Conservation (phyloP, 2,113 vertebrate genomes). For the Pseudolaguvia tuberculata region DNA sequence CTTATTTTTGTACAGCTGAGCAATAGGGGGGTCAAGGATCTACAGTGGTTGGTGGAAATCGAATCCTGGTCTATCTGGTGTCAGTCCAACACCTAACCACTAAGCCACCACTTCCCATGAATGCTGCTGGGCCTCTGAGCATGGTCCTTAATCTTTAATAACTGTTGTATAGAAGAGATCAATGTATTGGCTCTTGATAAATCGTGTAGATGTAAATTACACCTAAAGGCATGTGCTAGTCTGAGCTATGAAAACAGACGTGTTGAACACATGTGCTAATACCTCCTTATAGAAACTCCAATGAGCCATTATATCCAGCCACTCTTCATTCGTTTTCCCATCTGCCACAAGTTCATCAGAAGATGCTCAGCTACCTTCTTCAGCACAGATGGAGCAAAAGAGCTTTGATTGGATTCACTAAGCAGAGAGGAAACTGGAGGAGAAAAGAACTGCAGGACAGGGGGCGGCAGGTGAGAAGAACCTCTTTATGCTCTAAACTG, state of each 20-base stretch:
- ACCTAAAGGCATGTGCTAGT: not conserved
- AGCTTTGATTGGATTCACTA: constrained; percentile 20
- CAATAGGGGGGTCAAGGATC: too few relatives aligned
- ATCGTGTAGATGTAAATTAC: not conserved
- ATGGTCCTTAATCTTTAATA: too few relatives aligned
- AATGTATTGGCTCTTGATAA: too few relatives aligned
- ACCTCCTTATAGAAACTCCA: constrained; percentile 72
- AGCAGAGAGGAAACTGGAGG: constrained; percentile 38
- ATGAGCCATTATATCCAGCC: constrained; percentile 69
- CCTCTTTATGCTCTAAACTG: constrained; percentile 10
- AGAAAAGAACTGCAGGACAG: constrained; percentile 23
- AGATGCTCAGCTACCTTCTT: constrained; percentile 59
- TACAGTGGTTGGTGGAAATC: too few relatives aligned
- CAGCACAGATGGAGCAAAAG: constrained; percentile 64
- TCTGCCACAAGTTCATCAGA: constrained; percentile 62
- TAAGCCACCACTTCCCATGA: too few relatives aligned
- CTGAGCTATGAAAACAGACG: constrained; percentile 62
- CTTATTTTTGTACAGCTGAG: too few relatives aligned
- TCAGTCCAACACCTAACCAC: too few relatives aligned
- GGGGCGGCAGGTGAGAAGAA: constrained; percentile 37
- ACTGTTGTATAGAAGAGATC: too few relatives aligned
- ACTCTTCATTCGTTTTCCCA: constrained; percentile 64
- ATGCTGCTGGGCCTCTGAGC: too few relatives aligned
- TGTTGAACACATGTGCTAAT: constrained; percentile 72
- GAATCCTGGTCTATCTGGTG: too few relatives aligned